A percentile compares a stretch with the other conserved stretches of the same genome.
These are phyloP conservation scores for Tokudaia tokunoshimensis DNA, from an alignment of 2,797 vertebrate species.

Conservation along the genomic window DNA sequence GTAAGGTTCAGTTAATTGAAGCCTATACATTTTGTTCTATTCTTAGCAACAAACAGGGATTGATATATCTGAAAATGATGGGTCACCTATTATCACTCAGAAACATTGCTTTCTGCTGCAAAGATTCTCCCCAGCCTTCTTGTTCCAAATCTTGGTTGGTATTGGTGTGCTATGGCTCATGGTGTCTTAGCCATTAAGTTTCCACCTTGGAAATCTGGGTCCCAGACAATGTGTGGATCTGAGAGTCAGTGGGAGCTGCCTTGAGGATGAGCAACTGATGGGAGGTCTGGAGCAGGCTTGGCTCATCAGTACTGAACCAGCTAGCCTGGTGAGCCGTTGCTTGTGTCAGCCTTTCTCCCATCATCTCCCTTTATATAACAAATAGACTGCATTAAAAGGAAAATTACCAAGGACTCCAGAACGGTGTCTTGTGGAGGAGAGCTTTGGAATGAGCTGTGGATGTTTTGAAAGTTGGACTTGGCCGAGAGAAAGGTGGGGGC, in stretches of 20 bases:
- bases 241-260: background rate
- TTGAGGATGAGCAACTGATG: background rate
- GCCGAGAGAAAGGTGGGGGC: background rate
- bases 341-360: background rate
- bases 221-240: background rate
- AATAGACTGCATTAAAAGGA: background rate
- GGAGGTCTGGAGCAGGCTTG: background rate
- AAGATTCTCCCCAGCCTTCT: background rate
- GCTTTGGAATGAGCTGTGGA: background rate
- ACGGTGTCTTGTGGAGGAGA: background rate
- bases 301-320: background rate
- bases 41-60: background rate
- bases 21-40: background rate
- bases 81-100: background rate
- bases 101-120: background rate
- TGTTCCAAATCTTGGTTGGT: background rate
- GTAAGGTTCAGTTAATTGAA: constrained; percentile 9
- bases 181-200: background rate
- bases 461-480: background rate
- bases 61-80: background rate
- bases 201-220: constrained; percentile 6
- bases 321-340: background rate
- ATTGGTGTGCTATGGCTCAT: background rate
- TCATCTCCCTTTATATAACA: background rate
- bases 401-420: background rate